A percentile compares a stretch with the other conserved stretches of the same genome.
These are phyloP conservation scores for Callorhinus ursinus DNA, from an alignment of 2,113 vertebrate species.

Conservation along the genomic window DNA sequence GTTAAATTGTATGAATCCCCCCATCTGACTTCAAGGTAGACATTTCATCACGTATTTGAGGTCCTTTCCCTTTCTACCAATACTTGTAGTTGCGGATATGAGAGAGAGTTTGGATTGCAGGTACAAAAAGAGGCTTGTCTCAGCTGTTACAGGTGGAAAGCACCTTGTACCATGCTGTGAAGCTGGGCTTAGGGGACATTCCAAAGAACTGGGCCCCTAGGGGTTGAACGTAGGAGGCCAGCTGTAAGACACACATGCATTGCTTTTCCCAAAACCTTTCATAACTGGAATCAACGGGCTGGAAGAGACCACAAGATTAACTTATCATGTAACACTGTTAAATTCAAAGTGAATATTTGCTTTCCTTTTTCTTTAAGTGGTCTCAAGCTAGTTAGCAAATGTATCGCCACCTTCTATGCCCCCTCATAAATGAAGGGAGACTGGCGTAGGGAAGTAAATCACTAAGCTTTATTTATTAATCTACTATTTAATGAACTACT, in stretches of 20 bases:
- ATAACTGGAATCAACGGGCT: background rate
- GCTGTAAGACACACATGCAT: background rate
- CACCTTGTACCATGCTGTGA: background rate
- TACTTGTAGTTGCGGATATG: background rate
- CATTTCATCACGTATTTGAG: background rate
- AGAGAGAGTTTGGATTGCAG: slow-evolving; percentile 49
- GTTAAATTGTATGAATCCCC: background rate
- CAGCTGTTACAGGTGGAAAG: background rate
- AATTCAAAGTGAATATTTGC: background rate
- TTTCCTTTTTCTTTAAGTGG: background rate
- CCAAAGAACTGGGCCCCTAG: background rate
- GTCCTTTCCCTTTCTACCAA: background rate
- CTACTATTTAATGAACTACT: background rate
- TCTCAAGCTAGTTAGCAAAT: background rate
- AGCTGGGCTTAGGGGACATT: background rate
- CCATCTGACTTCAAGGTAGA: background rate
- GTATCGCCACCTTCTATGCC: background rate
- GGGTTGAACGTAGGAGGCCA: too few relatives aligned
- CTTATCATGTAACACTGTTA: background rate
- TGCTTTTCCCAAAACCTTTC: background rate
- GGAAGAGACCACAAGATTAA: background rate
- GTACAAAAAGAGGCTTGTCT: slow-evolving; percentile 29
- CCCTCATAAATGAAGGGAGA: background rate
- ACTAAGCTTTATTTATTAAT: background rate
- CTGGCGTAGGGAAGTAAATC: background rate